Evolutionary conservation across 2,113 vertebrate genomes (phyloP), one percentile per base, ranked within the genome.

Genomic region (Pseudopipra pipra): DNA sequence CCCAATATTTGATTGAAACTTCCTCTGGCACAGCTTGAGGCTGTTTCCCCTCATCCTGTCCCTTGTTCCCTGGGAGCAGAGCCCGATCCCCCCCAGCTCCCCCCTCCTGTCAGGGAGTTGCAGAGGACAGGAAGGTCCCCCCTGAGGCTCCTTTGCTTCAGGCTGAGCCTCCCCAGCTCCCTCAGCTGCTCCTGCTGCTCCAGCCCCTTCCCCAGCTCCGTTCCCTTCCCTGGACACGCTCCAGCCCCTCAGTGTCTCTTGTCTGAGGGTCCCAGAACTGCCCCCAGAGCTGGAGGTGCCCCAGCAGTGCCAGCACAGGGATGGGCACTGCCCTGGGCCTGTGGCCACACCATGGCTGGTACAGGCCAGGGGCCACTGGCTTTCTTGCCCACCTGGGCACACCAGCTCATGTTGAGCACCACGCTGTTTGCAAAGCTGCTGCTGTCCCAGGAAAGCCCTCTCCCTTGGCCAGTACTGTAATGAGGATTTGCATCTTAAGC

Each of bases 21-120:
- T 54, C 9, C 22, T 14, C 27, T 46, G 7, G 33, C 17, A 39
- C 12, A 61, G 0, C 14, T 18, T 70, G 37, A 20, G 33, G 65
- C 3, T 0, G 0, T 70, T 62, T 1, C 28, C 5, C 1, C 63
- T 37, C 1, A 0, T 27, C 39, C 63, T 46, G 37, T 68, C 84
- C 54, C 27, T 56, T 28, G n/a, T 39, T 78, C 23, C 47, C 65
- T 39, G 63, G 35, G 23, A 70, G 33, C 73, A 70, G 8, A 70
- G 55, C 55, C 54, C 0, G 0, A 41, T 3, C 13, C 16, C 31
- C 19, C 24, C 6, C 0, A 0, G 20, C 31, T 56, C 25, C 3
- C 17, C 41, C 51, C 51, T 65, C 51, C 67, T 66, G 58, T 35
- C 76, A 73, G 67, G 58, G 76, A 43, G 24, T 8, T 80, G 76